These are phyloP conservation scores for Tetrao urogallus DNA, from an alignment of 2,113 vertebrate species.

Conservation along the genomic window DNA sequence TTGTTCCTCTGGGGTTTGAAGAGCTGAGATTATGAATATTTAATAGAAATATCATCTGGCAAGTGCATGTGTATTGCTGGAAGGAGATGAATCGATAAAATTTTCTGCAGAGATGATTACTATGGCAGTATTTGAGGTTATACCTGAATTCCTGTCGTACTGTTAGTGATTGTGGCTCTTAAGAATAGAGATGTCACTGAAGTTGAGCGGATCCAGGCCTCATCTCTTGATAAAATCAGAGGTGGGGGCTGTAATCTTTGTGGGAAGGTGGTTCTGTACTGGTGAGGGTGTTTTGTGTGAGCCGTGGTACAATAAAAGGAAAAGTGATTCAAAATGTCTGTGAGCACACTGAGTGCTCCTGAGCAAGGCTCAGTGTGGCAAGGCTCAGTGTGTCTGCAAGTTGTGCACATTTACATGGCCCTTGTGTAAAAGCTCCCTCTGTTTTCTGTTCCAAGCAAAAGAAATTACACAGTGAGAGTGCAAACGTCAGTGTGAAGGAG, in stretches of 20 bases:
- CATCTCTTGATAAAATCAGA: not conserved
- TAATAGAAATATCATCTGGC: not conserved
- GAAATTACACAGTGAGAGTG: not conserved
- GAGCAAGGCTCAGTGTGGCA: not conserved
- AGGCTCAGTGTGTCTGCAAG: not conserved
- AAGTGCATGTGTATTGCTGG: not conserved
- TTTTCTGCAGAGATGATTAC: not conserved
- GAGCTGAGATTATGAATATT: slow-evolving; percentile 1
- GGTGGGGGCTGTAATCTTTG: not conserved
- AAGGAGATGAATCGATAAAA: not conserved
- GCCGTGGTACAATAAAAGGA: not conserved
- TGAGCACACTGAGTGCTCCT: not conserved
- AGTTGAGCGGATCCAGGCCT: not conserved
- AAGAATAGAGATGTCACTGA: not conserved
- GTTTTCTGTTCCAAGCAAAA: not conserved
- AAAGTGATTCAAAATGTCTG: not conserved
- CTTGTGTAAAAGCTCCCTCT: slow-evolving; percentile 16
- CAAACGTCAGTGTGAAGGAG: not conserved
- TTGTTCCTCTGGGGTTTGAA: not conserved
- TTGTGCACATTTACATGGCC: rapidly evolving
- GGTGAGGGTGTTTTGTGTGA: not conserved
- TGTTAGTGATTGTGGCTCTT: not conserved
- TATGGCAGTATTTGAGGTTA: not conserved
- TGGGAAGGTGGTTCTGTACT: not conserved
- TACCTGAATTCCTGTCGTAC: not conserved